phyloP scores from a whole-genome alignment of 2,888 invertebrate genomes.

The Leptopilina myrica region DNA sequence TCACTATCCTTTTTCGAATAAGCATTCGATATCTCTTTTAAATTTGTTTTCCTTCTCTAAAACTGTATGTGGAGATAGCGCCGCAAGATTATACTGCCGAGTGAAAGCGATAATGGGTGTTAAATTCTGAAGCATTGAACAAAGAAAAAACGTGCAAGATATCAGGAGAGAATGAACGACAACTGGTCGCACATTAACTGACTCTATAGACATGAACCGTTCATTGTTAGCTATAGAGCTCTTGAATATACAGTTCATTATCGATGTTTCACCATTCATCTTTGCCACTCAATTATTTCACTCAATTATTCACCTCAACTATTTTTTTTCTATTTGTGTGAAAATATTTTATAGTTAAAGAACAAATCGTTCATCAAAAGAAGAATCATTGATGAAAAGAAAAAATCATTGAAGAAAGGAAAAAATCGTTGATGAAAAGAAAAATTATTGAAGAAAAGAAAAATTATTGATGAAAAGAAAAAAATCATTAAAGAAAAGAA shows the following conservation, averaged over 20 bases:
- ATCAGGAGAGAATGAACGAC: constrained; percentile 71
- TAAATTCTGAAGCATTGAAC: constrained; percentile 67
- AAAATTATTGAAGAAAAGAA: too few relatives aligned
- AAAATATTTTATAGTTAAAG: too few relatives aligned
- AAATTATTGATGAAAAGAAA: too few relatives aligned
- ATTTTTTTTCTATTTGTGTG: too few relatives aligned
- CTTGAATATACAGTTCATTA: not conserved
- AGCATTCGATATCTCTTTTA: constrained; percentile 17
- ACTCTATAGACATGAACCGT: constrained; percentile 20
- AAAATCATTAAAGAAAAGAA: too few relatives aligned
- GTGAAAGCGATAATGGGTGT: constrained; percentile 32
- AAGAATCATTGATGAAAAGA: too few relatives aligned
- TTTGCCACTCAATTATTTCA: not conserved
- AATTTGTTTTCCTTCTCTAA: constrained; percentile 20
- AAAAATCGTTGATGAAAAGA: too few relatives aligned
- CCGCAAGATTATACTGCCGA: constrained; percentile 1
- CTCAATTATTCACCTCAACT: too few relatives aligned
- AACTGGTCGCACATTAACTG: constrained; percentile 54
- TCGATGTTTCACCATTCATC: not conserved
- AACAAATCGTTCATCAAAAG: too few relatives aligned
- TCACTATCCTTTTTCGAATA: constrained; percentile 4
- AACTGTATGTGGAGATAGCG: not conserved
- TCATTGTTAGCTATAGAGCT: constrained; percentile 26
- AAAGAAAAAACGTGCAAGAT: constrained; percentile 73
- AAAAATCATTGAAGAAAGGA: too few relatives aligned